Evolutionary conservation across 2,113 vertebrate species (phyloP).

Genomic region (Hipposideros armiger): DNA sequence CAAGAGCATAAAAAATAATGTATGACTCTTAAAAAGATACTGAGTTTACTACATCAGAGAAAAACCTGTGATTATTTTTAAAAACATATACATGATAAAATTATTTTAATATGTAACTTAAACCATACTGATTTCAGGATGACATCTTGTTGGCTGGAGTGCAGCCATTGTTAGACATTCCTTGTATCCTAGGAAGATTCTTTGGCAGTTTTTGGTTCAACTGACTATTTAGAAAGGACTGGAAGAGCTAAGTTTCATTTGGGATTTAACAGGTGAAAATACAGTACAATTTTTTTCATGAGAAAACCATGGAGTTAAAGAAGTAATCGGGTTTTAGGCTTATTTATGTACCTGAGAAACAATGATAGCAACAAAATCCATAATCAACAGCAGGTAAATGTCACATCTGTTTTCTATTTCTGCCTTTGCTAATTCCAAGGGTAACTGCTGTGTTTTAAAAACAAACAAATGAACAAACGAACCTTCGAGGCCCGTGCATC

Average conservation of each 20-base stretch:
- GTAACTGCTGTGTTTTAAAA: not conserved
- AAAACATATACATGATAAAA: not conserved
- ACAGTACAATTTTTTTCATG: not conserved
- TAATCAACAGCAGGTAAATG: slow-evolving; percentile 13
- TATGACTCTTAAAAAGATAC: slow-evolving; percentile 3
- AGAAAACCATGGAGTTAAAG: slow-evolving; percentile 17
- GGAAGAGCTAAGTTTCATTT: slow-evolving; percentile 21
- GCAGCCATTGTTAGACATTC: not conserved
- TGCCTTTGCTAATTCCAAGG: not conserved
- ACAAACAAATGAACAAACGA: not conserved
- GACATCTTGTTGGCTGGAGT: slow-evolving; percentile 9
- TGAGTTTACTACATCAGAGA: slow-evolving; percentile 10
- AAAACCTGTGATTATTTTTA: not conserved
- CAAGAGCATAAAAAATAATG: not conserved
- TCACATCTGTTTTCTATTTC: slow-evolving; percentile 11
- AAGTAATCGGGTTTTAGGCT: not conserved
- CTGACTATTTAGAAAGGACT: slow-evolving; percentile 25
- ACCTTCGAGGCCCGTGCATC: not conserved
- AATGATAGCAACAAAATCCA: not conserved
- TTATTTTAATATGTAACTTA: not conserved
- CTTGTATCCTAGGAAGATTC: slow-evolving; percentile 51
- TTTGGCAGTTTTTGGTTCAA: slow-evolving; percentile 74
- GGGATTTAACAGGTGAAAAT: slow-evolving; percentile 3
- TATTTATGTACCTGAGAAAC: not conserved
- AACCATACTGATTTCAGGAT: not conserved